Percentiles rank a stretch among this genome's conserved stretches.
phyloP scores from a whole-genome alignment of 2,797 vertebrate genomes.

The Thalassophryne amazonica region DNA sequence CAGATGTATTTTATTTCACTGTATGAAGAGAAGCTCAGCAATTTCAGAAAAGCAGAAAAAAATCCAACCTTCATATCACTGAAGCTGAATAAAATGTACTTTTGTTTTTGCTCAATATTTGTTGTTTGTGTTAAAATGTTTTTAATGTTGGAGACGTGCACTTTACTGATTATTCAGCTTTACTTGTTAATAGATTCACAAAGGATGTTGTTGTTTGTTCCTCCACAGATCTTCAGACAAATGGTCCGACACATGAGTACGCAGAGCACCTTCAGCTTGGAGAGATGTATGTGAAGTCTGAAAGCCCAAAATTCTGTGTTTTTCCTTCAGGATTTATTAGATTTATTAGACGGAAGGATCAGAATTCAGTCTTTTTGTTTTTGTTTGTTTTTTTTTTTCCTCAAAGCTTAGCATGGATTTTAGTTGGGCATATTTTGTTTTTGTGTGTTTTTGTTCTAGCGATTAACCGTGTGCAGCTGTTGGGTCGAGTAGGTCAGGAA shows the following conservation, averaged over 20 bases:
- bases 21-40: too few species aligned
- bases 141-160: neutral
- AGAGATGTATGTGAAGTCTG: conserved; percentile 85
- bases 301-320: neutral
- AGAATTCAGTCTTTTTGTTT: too few species aligned
- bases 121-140: too few species aligned
- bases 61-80: too few species aligned
- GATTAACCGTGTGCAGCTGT: conserved; percentile 90
- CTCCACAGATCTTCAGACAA: conserved; percentile 81
- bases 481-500: conserved; percentile 97
- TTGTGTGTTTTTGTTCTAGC: conserved; percentile 70
- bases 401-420: too few species aligned
- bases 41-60: too few species aligned
- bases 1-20: too few species aligned
- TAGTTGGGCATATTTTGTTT: too few species aligned
- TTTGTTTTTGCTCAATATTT: too few species aligned
- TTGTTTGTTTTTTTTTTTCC: too few species aligned
- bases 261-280: conserved; percentile 80
- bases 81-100: too few species aligned
- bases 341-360: too few species aligned
- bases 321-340: neutral
- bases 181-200: fast-evolving
- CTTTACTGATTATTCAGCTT: neutral
- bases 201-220: neutral
- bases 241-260: conserved; percentile 80